phyloP scores from a whole-genome alignment of 2,113 vertebrate species.

The Apeltes quadracus region DNA sequence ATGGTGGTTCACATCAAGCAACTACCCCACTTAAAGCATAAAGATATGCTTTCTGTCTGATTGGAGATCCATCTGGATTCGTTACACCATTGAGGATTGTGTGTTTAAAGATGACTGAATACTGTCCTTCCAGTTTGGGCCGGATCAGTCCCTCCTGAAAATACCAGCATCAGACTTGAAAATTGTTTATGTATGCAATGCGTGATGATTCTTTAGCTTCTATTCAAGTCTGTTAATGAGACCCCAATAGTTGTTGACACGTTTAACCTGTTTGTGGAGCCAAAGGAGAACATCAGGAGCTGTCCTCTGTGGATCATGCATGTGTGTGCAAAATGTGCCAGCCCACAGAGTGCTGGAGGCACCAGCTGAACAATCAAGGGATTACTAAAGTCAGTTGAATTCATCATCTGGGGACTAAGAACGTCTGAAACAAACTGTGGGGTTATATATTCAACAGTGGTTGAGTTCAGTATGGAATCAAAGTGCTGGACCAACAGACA shows the following conservation, averaged over 20 bases:
- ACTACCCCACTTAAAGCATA: slow-evolving; percentile 12
- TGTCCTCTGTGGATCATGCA: not conserved
- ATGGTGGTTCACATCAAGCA: not conserved
- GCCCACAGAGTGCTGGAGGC: no score
- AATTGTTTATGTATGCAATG: not conserved
- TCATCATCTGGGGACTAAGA: not conserved
- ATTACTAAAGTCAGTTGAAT: not conserved
- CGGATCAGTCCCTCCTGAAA: not conserved
- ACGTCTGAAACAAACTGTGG: not conserved
- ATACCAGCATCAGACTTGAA: slow-evolving; percentile 6
- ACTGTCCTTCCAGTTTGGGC: not conserved
- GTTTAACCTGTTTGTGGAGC: not conserved
- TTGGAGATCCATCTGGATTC: not conserved
- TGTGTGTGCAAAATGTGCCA: not conserved
- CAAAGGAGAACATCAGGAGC: not conserved
- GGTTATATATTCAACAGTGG: not conserved
- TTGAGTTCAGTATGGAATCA: not conserved
- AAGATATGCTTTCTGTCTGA: slow-evolving; percentile 1
- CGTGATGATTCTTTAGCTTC: slow-evolving; percentile 15
- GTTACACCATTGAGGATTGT: not conserved
- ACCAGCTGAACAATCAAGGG: not conserved
- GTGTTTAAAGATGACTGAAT: not conserved
- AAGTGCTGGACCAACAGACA: not conserved
- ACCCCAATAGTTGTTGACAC: no score
- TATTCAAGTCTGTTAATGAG: not conserved